Base-by-base conservation (phyloP, 2,888 invertebrate species). In the Eubasilissa splendida region DNA sequence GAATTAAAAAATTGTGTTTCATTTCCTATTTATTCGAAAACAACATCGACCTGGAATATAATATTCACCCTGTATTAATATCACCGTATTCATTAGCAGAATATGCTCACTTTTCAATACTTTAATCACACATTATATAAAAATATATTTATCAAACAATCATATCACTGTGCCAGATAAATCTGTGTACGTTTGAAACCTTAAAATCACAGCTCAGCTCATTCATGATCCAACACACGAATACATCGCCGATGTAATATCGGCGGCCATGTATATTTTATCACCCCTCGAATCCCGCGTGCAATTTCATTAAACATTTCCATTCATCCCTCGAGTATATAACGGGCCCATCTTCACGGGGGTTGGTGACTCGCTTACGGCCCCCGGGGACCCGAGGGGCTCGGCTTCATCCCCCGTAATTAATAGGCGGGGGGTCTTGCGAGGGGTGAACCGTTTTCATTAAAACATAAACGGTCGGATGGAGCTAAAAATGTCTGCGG, bases 321-420 rank as follows among this genome's bases (percentile, higher is more conserved):
- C 68, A 50, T 68, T 68, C 68, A 68, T 50, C 50, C 68, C 68
- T 50, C 14, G 42, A 8, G 68, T 52, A 68, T 68, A 68, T 68
- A 68, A 50, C 14, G 42, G 22, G n/a, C n/a, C 58, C 58, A 58
- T 58, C 58, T 58, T 58, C n/a, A 58, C 42, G 42, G 58, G 58
- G 58, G 58, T 58, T 58, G 58, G 58, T 11, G 58, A n/a, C 58
- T 58, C 58, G n/a, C 58, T 54, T 54, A 54, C 12, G 10, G 9
- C 9, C 54, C 54, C 54, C 54, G 9, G 54, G 54, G 54, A 54
- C 54, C 22, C 42, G 42, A 4, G 42, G 42, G 42, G 4, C 4
- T 5, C 4, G 42, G 58, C 58, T 58, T 9, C 58, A 58, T 58
- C 58, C 58, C 54, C n/a, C 58, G 58, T 58, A 58, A 58, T 58